Evolutionary conservation across 2,888 invertebrate species (phyloP).

Genomic region (Hemaris fuciformis): DNA sequence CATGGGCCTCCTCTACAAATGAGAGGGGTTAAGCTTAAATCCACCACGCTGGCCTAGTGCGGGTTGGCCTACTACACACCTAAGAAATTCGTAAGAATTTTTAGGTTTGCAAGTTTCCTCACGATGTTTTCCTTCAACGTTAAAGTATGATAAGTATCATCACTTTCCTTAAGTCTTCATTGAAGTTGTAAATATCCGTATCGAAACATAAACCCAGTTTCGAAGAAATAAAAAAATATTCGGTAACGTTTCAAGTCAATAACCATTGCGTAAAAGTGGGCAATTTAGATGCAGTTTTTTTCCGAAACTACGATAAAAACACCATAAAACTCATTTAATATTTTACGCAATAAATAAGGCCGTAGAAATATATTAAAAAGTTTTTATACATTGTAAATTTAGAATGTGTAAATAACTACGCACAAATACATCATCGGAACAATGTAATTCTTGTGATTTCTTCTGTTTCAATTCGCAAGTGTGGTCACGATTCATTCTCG

Average conservation of each 20-base stretch:
- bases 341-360: conserved; percentile 6
- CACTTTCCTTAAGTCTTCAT: neutral
- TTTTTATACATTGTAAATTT: too few relatives aligned
- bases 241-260: neutral
- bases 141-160: too few relatives aligned
- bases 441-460: neutral
- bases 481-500: neutral
- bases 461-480: neutral
- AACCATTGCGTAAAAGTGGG: conserved; percentile 4
- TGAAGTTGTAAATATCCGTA: neutral
- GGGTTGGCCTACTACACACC: too few relatives aligned
- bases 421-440: neutral
- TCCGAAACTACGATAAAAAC: neutral
- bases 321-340: neutral
- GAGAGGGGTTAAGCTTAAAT: too few relatives aligned
- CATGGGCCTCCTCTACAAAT: too few relatives aligned
- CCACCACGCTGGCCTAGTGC: too few relatives aligned
- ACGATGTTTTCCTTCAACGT: too few relatives aligned
- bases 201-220: conserved; percentile 7
- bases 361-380: too few relatives aligned
- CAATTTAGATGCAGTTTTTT: neutral
- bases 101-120: too few relatives aligned
- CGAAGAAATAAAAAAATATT: neutral
- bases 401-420: too few relatives aligned
- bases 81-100: too few relatives aligned